Base-by-base conservation (phyloP, 2,888 invertebrate species). In the Chloroclysta siterata region DNA sequence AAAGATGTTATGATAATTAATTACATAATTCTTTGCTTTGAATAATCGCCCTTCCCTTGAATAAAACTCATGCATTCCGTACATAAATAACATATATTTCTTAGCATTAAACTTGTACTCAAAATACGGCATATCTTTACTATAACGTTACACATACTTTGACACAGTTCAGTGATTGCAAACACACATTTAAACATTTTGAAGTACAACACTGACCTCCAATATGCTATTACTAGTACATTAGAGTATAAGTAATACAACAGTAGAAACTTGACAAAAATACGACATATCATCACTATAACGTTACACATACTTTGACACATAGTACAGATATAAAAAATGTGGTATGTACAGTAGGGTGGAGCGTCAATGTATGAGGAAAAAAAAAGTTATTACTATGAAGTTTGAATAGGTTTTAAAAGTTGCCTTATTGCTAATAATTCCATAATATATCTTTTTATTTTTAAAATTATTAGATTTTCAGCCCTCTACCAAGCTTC, bases 1-100 rank as follows among this genome's bases (percentile, higher is more conserved):
- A 92, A 92, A 92, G 90, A 91, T 93, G 93, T 91, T 93, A 93
- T 87, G 85, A 93, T 92, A 92, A 93, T 90, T 92, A 93, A 93
- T 92, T 91, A 92, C 87, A 91, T 87, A 89, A 87, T 86, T 86
- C 83, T 90, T 90, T 75, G 85, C 89, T 91, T 91, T 84, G 85
- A 86, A 89, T 70, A 10, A 11, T 10, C 15, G 55, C 80, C 82
- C 80, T 78, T 87, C 85, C 82, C 81, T 82, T 66, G 55, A 78
- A 59, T 42, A 15, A 65, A 74, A 66, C 53, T 61, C 60, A 11
- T 33, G n/a, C 14, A 54, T 41, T 66, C 46, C 60, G 63, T 76
- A 73, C 22, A 22, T 22, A 74, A 77, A 75, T 78, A 80, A 81
- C 79, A 80, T 84, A 78, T 83, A 83, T 78, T 81, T 73, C 68